Conservation (phyloP, 2,888 invertebrate species). For the Himalopsyche anomala region DNA sequence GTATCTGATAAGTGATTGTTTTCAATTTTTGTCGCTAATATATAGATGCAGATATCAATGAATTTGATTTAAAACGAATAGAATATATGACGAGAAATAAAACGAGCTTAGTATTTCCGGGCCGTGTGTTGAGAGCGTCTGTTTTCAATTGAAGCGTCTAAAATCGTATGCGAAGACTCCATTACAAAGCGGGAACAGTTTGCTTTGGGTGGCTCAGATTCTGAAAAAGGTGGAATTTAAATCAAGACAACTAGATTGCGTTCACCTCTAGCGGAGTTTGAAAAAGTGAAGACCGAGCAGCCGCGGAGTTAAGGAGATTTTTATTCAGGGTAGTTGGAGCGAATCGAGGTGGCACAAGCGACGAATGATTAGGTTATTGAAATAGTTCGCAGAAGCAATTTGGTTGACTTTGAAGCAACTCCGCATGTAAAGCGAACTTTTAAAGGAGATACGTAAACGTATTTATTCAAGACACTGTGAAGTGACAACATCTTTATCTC, state of each 20-base stretch:
- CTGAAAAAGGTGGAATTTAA: constrained; percentile 35
- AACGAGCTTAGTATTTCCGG: background rate
- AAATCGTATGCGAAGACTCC: constrained; percentile 36
- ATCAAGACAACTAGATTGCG: constrained; percentile 12
- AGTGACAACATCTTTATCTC: too few relatives aligned
- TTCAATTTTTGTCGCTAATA: too few relatives aligned
- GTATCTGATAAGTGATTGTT: too few relatives aligned
- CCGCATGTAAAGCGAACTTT: background rate
- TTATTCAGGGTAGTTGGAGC: background rate
- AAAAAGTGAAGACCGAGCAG: background rate
- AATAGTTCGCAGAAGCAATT: constrained; percentile 24
- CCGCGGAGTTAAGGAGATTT: constrained; percentile 7
- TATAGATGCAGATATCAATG: too few relatives aligned
- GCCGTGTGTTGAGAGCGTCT: background rate
- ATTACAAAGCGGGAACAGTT: constrained; percentile 42
- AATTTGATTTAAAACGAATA: too few relatives aligned
- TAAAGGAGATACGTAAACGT: background rate
- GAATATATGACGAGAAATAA: background rate
- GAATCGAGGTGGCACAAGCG: background rate
- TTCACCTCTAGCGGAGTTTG: background rate
- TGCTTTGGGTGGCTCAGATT: constrained; percentile 22
- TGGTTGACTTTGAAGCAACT: background rate
- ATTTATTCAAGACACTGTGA: too few relatives aligned
- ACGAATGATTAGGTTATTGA: constrained; percentile 16
- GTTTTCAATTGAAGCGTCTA: constrained; percentile 29